A percentile compares a stretch with the other conserved stretches of the same genome.
Conservation (phyloP, 2,113 vertebrate genomes). For the Nyctereutes procyonoides region DNA sequence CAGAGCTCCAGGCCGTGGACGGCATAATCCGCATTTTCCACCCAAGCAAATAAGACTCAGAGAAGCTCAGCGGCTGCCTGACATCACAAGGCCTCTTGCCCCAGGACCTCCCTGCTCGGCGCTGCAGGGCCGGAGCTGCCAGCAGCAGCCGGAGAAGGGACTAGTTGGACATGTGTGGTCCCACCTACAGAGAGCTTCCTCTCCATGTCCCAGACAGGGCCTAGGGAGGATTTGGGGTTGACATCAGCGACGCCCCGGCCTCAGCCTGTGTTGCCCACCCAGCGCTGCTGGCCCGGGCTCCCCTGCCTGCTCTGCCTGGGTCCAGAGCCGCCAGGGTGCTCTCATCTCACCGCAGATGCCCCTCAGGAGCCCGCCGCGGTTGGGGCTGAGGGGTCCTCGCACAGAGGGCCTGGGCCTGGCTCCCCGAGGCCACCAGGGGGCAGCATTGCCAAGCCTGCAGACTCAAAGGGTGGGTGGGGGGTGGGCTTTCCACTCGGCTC, state of each 20-base stretch:
- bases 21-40: not conserved
- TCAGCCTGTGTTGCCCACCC: not conserved
- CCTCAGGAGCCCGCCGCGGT: not conserved
- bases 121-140: not conserved
- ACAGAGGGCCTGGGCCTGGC: not conserved
- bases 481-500: slow-evolving; percentile 33
- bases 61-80: not conserved
- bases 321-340: not conserved
- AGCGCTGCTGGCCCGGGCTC: not conserved
- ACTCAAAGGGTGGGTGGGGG: slow-evolving; percentile 34
- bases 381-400: not conserved
- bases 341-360: not conserved
- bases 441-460: slow-evolving; percentile 64
- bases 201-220: not conserved
- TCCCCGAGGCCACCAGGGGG: slow-evolving; percentile 73
- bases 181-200: not conserved
- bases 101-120: not conserved
- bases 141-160: not conserved
- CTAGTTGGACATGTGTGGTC: not conserved
- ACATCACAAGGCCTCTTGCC: not conserved
- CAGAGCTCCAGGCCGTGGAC: not conserved
- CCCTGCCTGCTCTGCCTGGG: not conserved
- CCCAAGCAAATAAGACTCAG: not conserved
- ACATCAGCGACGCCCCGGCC: not conserved
- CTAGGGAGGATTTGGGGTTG: slow-evolving; percentile 25